Evolutionary conservation across 2,888 invertebrate genomes (phyloP).

Genomic region (Microchrysa polita): DNA sequence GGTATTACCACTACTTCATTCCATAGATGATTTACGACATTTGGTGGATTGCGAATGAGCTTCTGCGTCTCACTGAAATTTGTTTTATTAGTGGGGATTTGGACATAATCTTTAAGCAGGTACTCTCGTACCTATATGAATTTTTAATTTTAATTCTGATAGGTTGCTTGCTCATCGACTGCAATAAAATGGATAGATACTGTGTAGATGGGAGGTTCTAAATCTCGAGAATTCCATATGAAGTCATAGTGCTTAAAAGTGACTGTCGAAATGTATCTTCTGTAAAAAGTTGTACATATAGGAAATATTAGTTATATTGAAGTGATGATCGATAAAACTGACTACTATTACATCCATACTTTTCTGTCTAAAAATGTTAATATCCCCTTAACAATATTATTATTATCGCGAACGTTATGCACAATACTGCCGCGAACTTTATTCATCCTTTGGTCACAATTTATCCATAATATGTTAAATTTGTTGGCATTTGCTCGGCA

Average conservation of each 20-base stretch:
- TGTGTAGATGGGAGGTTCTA: no score
- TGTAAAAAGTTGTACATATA: no score
- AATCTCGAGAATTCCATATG: no score
- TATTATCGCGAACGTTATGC: background rate
- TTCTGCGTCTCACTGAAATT: background rate
- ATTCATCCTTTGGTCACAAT: background rate
- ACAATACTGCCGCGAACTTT: background rate
- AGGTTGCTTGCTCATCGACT: no score
- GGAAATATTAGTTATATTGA: no score
- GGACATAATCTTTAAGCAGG: slow-evolving; percentile 16
- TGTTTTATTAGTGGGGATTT: slow-evolving; percentile 10
- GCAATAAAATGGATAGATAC: no score
- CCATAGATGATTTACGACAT: slow-evolving; percentile 19
- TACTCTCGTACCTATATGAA: background rate
- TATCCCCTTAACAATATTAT: no score
- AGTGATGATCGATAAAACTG: no score
- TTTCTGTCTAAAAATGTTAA: no score
- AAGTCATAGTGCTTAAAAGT: no score
- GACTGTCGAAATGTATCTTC: no score
- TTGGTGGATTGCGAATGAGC: slow-evolving; percentile 25
- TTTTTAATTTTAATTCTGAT: background rate
- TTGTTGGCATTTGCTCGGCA: slow-evolving; percentile 18
- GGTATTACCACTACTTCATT: slow-evolving; percentile 28
- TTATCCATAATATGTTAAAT: background rate
- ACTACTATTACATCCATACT: no score